phyloP scores from a whole-genome alignment of 2,888 invertebrate species.

The Neoaliturus tenellus region DNA sequence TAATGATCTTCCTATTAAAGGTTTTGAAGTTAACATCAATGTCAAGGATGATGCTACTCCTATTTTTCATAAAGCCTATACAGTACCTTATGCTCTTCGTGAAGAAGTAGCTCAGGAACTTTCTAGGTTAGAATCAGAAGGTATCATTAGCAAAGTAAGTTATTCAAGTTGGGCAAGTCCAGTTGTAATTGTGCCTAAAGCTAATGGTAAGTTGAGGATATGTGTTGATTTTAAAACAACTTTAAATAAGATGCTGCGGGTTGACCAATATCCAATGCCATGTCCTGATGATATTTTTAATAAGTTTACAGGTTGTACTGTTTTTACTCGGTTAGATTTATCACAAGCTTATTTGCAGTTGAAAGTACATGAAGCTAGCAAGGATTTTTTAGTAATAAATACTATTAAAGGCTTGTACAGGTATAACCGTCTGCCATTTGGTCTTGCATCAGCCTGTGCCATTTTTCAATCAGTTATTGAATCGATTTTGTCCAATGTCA shows the following conservation, averaged over 20 bases:
- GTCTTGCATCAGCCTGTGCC: not conserved
- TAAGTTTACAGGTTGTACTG: not conserved
- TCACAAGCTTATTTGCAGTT: constrained; percentile 19
- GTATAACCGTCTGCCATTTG: not conserved
- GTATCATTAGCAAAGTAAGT: not conserved
- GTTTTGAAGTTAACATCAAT: not conserved
- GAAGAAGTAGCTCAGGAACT: not conserved
- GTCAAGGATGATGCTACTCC: not conserved
- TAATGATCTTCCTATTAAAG: not conserved
- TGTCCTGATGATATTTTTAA: constrained; percentile 28
- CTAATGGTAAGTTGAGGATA: constrained; percentile 5
- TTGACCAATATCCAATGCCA: not conserved
- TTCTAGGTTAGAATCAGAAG: not conserved
- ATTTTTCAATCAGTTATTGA: constrained; percentile 34
- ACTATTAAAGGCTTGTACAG: constrained; percentile 25
- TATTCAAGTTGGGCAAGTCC: too few species aligned
- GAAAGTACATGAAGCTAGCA: not conserved
- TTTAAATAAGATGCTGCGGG: not conserved
- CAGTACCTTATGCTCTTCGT: not conserved
- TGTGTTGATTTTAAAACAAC: constrained; percentile 31
- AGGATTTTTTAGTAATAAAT: too few species aligned
- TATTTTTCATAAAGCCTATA: not conserved
- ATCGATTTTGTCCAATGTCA: not conserved
- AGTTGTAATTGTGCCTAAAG: not conserved
- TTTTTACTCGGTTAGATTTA: constrained; percentile 12